Percentiles rank a stretch among this genome's conserved stretches.
These are phyloP conservation scores for Apodemia zela DNA, from an alignment of 2,888 invertebrate species.

Conservation along the genomic window DNA sequence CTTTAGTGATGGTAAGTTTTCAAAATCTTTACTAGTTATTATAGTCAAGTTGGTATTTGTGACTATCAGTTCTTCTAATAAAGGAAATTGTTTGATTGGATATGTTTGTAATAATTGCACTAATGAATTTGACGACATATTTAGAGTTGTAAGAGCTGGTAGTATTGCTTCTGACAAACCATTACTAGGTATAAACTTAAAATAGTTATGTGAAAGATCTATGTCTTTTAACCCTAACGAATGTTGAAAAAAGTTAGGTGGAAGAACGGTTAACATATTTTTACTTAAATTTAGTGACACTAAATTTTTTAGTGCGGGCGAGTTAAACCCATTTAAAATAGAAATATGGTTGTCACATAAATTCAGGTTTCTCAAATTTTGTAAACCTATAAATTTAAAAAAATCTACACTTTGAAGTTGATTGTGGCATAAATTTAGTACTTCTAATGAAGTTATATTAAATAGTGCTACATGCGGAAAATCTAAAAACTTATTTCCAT, in stretches of 20 bases:
- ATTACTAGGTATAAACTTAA: conserved; percentile 88
- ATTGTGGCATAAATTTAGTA: conserved; percentile 84
- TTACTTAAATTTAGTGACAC: conserved; percentile 87
- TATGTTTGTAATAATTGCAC: conserved; percentile 86
- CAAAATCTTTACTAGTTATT: conserved; percentile 91
- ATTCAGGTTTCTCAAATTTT: conserved; percentile 87
- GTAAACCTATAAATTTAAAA: conserved; percentile 87
- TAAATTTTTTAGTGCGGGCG: conserved; percentile 86
- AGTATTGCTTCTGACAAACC: conserved; percentile 87
- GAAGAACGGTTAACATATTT: conserved; percentile 87
- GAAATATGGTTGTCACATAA: conserved; percentile 88
- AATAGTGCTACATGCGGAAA: conserved; percentile 89
- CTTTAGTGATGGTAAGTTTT: conserved; percentile 88
- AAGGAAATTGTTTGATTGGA: conserved; percentile 85
- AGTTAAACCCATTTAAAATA: conserved; percentile 87
- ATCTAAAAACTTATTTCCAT: conserved; percentile 86
- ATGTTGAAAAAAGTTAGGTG: conserved; percentile 89
- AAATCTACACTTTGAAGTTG: conserved; percentile 86
- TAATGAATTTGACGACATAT: conserved; percentile 91
- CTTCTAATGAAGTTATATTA: conserved; percentile 88
- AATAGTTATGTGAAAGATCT: conserved; percentile 88
- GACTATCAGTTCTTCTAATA: conserved; percentile 90
- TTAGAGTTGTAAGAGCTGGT: conserved; percentile 86
- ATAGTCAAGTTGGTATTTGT: conserved; percentile 90
- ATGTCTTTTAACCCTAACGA: conserved; percentile 86